Evolutionary conservation across 1,140 invertebrate genomes (phyloP).

Genomic region (Drosophila burlai): DNA sequence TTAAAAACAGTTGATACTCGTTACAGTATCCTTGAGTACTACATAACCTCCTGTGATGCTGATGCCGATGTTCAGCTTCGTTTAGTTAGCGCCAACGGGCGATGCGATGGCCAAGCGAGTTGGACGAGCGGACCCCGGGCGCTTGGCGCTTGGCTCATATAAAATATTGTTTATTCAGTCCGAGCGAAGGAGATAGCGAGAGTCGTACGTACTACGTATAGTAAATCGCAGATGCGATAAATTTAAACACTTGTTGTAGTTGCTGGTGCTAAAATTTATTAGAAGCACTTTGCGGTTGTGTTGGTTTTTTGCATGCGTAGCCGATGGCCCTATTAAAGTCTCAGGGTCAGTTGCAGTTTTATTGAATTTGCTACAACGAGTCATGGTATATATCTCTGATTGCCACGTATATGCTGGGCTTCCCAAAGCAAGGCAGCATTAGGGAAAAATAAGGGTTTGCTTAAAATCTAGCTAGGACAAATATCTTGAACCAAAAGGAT

Average conservation of each 20-base stretch:
- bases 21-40: conserved; percentile 9
- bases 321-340: conserved; percentile 46
- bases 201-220: conserved; percentile 1
- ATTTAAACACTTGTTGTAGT: conserved; percentile 83
- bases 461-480: background rate
- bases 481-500: background rate
- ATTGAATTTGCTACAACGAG: conserved; percentile 67
- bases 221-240: conserved; percentile 74
- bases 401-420: too few species aligned
- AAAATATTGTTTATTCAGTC: conserved; percentile 74
- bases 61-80: conserved; percentile 45
- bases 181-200: conserved; percentile 15
- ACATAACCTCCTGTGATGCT: background rate
- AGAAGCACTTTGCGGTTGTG: conserved; percentile 78
- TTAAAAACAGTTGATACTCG: background rate
- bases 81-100: conserved; percentile 72
- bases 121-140: conserved; percentile 53
- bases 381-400: conserved; percentile 8
- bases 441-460: background rate
- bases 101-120: conserved; percentile 51
- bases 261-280: conserved; percentile 77
- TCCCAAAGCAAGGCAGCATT: background rate
- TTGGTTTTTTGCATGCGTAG: conserved; percentile 71
- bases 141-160: conserved; percentile 56
- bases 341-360: conserved; percentile 55